A percentile compares a stretch with the other conserved stretches of the same genome.
These are phyloP conservation scores for Myiozetetes cayanensis DNA, from an alignment of 2,113 vertebrate species.

Conservation along the genomic window DNA sequence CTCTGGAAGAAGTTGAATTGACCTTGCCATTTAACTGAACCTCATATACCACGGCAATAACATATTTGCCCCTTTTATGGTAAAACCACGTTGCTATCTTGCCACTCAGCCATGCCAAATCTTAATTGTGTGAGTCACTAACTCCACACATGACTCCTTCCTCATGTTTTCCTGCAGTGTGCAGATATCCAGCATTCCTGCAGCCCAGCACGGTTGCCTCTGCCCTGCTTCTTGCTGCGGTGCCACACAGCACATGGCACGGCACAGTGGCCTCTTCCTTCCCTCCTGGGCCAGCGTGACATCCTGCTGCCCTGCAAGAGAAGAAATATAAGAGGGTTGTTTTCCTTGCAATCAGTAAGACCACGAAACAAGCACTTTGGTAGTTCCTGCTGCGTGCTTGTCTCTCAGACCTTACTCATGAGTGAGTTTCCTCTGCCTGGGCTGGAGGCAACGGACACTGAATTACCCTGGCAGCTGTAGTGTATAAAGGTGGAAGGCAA, in stretches of 20 bases:
- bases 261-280: background rate
- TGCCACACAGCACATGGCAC: rapidly evolving
- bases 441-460: background rate
- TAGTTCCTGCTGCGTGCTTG: background rate
- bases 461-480: background rate
- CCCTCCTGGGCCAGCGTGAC: background rate
- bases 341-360: background rate
- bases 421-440: background rate
- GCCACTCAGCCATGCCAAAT: background rate
- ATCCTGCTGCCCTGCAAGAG: background rate
- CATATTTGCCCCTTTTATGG: background rate
- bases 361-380: background rate
- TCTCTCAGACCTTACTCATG: background rate
- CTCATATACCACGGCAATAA: background rate
- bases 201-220: background rate
- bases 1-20: background rate
- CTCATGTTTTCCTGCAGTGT: background rate
- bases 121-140: background rate
- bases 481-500: background rate
- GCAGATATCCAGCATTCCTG: background rate
- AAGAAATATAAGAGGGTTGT: background rate
- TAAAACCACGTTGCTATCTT: background rate
- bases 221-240: background rate
- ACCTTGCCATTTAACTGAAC: rapidly evolving
- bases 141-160: background rate